These are phyloP conservation scores for Chrysina gloriosa DNA, from an alignment of 2,888 invertebrate species.

Conservation along the genomic window DNA sequence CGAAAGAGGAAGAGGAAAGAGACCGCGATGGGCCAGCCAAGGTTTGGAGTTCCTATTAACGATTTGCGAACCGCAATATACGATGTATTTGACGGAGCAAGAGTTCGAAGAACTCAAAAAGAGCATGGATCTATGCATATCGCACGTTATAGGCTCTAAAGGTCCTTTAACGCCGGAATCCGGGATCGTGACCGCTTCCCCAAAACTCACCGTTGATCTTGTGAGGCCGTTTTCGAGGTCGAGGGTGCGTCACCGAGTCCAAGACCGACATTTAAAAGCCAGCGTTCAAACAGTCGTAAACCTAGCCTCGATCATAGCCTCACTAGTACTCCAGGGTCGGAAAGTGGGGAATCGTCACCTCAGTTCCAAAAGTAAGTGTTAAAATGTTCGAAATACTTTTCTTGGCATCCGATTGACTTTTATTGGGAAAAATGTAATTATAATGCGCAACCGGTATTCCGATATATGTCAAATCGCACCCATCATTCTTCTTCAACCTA, in stretches of 20 bases:
- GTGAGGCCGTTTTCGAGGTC: conserved; percentile 55
- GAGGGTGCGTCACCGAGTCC: conserved; percentile 62
- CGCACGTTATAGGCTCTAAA: conserved; percentile 76
- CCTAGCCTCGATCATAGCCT: conserved; percentile 60
- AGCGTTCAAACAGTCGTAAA: conserved; percentile 59
- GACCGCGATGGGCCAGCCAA: conserved; percentile 90
- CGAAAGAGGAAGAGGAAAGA: conserved; percentile 82
- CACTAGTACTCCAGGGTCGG: conserved; percentile 2
- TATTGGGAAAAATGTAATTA: no score
- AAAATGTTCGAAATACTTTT: no score
- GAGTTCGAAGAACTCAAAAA: conserved; percentile 85
- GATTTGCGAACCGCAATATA: conserved; percentile 86
- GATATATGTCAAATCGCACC: no score
- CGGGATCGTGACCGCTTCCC: conserved; percentile 59
- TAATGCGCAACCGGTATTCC: no score
- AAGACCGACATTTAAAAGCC: conserved; percentile 61
- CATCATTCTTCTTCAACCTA: no score
- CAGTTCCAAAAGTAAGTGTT: conserved; percentile 31
- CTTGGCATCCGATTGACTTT: no score
- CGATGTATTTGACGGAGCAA: conserved; percentile 78
- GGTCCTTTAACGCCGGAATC: conserved; percentile 63
- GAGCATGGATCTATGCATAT: conserved; percentile 85
- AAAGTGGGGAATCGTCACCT: conserved; percentile 33
- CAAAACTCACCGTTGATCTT: conserved; percentile 58
- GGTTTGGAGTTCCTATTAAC: conserved; percentile 88